Conservation (phyloP, 2,888 invertebrate species). For the Cecidostiba fungosa region DNA sequence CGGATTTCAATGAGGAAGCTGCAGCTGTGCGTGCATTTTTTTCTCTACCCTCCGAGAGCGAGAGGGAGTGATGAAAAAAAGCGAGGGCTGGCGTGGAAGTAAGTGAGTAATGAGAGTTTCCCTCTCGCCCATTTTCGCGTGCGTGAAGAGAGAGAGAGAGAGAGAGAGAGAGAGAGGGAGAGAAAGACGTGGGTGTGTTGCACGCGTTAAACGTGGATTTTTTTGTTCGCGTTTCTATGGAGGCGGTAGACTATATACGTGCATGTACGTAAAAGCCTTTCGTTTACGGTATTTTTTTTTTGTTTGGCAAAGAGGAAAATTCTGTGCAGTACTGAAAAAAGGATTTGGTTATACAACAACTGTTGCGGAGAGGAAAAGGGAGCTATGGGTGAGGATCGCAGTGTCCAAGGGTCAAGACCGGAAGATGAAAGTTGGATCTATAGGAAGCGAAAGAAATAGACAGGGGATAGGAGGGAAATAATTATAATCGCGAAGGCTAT, state of each 20-base stretch:
- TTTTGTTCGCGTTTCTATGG: neutral
- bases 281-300: slow-evolving; percentile 10
- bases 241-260: neutral
- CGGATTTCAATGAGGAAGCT: slow-evolving; percentile 5
- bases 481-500: too few relatives aligned
- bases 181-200: neutral
- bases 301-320: neutral
- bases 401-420: too few relatives aligned
- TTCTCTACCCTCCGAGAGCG: neutral
- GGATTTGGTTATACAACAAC: too few relatives aligned
- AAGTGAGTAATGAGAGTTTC: slow-evolving; percentile 53
- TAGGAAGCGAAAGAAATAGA: too few relatives aligned
- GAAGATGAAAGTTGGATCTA: too few relatives aligned
- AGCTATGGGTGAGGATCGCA: too few relatives aligned
- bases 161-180: too few relatives aligned
- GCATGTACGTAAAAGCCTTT: neutral
- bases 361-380: too few relatives aligned
- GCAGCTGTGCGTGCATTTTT: slow-evolving; percentile 7
- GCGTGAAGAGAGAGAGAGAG: too few relatives aligned
- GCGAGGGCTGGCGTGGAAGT: slow-evolving; percentile 10
- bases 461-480: too few relatives aligned
- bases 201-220: neutral
- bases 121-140: neutral
- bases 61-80: neutral
- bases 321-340: too few relatives aligned